phyloP scores from a whole-genome alignment of 2,888 invertebrate genomes.

The Eupithecia tripunctaria region DNA sequence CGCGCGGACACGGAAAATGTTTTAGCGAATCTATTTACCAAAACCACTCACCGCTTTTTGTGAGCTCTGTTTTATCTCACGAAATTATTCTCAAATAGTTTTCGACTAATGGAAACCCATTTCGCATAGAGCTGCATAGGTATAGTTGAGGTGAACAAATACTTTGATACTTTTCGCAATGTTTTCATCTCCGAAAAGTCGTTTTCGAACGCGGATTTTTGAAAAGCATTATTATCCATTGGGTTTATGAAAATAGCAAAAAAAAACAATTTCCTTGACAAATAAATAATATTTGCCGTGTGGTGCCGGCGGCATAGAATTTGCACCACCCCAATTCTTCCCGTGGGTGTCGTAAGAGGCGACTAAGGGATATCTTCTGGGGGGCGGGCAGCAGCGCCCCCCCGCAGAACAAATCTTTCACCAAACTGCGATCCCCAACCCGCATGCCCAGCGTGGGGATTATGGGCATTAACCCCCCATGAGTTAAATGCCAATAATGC shows the following conservation, averaged over 20 bases:
- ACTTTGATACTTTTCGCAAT: neutral
- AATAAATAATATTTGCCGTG: neutral
- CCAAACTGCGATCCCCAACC: too few relatives aligned
- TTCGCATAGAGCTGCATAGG: neutral
- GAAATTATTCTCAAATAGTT: conserved; percentile 31
- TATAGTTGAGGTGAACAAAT: neutral
- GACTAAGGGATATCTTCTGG: too few relatives aligned
- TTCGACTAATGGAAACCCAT: conserved; percentile 25
- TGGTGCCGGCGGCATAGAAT: too few relatives aligned
- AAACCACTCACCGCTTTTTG: conserved; percentile 68
- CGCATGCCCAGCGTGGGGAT: too few relatives aligned
- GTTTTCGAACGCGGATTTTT: neutral
- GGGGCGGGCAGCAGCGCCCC: too few relatives aligned
- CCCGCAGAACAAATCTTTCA: too few relatives aligned
- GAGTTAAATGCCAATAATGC: too few relatives aligned
- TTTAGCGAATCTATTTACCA: conserved; percentile 76
- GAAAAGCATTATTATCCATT: neutral
- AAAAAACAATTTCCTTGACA: neutral
- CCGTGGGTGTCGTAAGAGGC: too few relatives aligned
- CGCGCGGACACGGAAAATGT: conserved; percentile 74
- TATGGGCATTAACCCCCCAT: too few relatives aligned
- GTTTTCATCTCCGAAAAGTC: neutral
- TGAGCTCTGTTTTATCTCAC: conserved; percentile 54
- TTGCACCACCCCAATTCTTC: too few relatives aligned
- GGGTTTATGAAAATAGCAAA: neutral